These are phyloP conservation scores for Notechis scutatus DNA, from an alignment of 2,113 vertebrate species.

Conservation along the genomic window DNA sequence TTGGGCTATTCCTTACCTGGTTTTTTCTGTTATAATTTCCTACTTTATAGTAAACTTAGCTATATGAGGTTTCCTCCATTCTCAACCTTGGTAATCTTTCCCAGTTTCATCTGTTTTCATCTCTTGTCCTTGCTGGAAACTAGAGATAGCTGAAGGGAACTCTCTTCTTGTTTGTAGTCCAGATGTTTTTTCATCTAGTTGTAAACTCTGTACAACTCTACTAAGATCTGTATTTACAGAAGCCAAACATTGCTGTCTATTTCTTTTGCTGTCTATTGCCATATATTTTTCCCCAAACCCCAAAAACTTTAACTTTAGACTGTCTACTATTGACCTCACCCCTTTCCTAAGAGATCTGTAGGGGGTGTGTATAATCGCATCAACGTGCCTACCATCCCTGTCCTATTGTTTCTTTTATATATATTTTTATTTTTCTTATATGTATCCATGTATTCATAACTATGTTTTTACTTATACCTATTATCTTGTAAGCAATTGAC, in stretches of 20 bases:
- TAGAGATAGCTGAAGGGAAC: neutral
- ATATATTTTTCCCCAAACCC: too few relatives aligned
- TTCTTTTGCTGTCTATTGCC: neutral
- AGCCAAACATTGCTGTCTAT: neutral
- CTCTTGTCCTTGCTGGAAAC: neutral
- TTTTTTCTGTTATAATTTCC: neutral
- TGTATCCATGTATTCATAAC: too few relatives aligned
- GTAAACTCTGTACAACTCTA: constrained; percentile 12
- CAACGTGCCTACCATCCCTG: too few relatives aligned
- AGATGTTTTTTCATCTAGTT: neutral
- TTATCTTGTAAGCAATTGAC: too few relatives aligned
- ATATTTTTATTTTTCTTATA: too few relatives aligned
- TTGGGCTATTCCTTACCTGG: neutral
- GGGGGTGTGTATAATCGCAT: too few relatives aligned
- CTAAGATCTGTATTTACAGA: neutral
- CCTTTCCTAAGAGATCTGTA: too few relatives aligned
- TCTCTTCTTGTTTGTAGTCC: neutral
- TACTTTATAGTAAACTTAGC: neutral
- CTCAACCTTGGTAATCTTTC: neutral
- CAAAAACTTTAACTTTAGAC: too few relatives aligned
- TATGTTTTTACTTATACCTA: too few relatives aligned
- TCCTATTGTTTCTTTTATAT: too few relatives aligned
- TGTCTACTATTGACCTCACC: too few relatives aligned
- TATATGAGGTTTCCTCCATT: neutral
- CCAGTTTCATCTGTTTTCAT: neutral